Evolutionary conservation across 2,888 invertebrate species (phyloP), one percentile per base, ranked within the genome.

Genomic region (Pterostichus niger): DNA sequence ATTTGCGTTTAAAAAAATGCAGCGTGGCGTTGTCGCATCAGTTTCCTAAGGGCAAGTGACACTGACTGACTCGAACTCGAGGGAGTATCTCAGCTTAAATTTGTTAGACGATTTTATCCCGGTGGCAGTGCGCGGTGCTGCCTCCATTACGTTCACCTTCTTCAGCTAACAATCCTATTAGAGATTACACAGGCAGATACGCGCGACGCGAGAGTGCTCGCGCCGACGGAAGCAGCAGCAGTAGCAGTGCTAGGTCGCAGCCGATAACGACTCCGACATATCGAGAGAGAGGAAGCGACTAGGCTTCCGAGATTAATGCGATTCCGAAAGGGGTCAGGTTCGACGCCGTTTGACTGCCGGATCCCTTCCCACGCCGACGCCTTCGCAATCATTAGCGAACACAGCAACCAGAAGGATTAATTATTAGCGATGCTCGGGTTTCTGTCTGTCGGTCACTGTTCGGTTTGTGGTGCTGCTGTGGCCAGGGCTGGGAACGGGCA

Each of bases 101-200:
- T 82, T 82, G 82, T 75, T 82, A 44, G 64, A 73, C 82, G 75
- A 82, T 82, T 82, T 75, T 82, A 82, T 75, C 82, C 61, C 15
- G 11, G 13, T 33, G 11, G 11, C 49, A n/a, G 52, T 13, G 82
- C 46, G 75, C 52, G 24, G 52, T 33, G 10, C 13, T 11, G n/a
- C 75, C 59, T 59, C 61, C 61, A 75, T 75, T 82, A 75, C 61
- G 75, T 46, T 61, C 82, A 81, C 81, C 81, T 81, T 81, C 71
- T 64, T 71, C 54, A 73, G 56, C 75, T 82, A 82, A 82, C 82
- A 82, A 82, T 82, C 82, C 82, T 82, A 75, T 82, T 82, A 82
- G 82, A 82, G 82, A 82, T 82, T 82, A 82, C 82, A 82, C 61
- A 75, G 49, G 75, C 82, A 81, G 82, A 82, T 82, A 82, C 31